Evolutionary conservation across 1,140 invertebrate genomes (phyloP).

Genomic region (Heliconius eleuchia): DNA sequence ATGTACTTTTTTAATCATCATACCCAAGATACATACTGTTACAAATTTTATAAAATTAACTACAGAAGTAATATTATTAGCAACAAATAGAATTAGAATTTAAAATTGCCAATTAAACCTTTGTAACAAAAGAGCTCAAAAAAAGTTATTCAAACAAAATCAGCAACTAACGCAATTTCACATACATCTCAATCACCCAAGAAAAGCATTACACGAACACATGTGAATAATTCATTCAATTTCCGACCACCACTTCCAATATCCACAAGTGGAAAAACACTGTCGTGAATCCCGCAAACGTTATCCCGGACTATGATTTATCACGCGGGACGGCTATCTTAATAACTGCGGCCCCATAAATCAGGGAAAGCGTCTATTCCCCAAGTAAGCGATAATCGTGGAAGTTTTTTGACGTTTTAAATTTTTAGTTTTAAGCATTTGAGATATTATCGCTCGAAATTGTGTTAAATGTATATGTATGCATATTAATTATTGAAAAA

Average conservation of each 20-base stretch:
- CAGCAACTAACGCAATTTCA: not conserved
- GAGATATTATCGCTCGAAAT: not conserved
- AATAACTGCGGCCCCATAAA: slow-evolving; percentile 49
- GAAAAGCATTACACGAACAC: not conserved
- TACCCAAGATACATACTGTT: too few species aligned
- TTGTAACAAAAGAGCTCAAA: not conserved
- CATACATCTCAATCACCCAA: not conserved
- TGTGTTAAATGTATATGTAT: not conserved
- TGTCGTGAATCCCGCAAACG: slow-evolving; percentile 42
- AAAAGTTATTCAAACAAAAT: not conserved
- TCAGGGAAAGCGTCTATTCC: slow-evolving; percentile 35
- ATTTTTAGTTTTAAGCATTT: not conserved
- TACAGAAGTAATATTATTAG: too few species aligned
- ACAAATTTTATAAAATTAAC: too few species aligned
- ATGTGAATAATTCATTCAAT: slow-evolving; percentile 33
- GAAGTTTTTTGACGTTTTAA: slow-evolving; percentile 23
- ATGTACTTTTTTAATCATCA: too few species aligned
- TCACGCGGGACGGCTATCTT: slow-evolving; percentile 45
- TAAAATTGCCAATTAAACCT: too few species aligned
- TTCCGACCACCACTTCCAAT: slow-evolving; percentile 24
- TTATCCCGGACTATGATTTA: slow-evolving; percentile 48
- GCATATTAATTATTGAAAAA: not conserved
- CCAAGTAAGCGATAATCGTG: slow-evolving; percentile 32
- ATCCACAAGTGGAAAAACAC: slow-evolving; percentile 42
- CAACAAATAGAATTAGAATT: too few species aligned